phyloP scores from a whole-genome alignment of 1,140 invertebrate species.

The Trichonephila clavata region DNA sequence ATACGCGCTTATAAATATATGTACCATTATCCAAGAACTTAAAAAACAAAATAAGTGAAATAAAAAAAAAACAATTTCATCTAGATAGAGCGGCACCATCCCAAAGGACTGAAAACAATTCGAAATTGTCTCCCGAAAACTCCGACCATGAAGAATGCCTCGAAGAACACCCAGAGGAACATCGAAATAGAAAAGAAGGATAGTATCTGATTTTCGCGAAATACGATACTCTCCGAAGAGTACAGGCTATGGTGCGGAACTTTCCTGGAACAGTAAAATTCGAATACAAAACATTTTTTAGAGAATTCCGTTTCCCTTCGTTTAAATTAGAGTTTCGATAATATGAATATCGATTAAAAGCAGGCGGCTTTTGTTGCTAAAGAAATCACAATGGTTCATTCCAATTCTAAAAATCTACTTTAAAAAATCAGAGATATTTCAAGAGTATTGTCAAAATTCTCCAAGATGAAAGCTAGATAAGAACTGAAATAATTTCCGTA shows the following conservation, averaged over 20 bases:
- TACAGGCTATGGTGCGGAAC: slow-evolving; percentile 32
- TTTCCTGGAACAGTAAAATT: background rate
- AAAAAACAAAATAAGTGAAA: slow-evolving; percentile 28
- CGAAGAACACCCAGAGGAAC: slow-evolving; percentile 23
- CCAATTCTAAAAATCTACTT: background rate
- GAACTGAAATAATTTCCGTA: background rate
- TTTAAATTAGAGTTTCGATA: slow-evolving; percentile 56
- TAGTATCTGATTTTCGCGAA: slow-evolving; percentile 48
- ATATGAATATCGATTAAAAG: slow-evolving; percentile 51
- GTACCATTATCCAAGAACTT: background rate
- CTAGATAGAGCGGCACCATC: background rate
- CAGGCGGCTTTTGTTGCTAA: slow-evolving; percentile 4
- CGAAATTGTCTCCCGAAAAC: slow-evolving; percentile 56
- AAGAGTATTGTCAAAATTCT: background rate
- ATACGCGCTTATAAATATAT: background rate
- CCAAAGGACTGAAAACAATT: slow-evolving; percentile 59
- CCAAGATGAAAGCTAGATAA: background rate
- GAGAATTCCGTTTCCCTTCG: background rate
- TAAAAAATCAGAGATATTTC: background rate
- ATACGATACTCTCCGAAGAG: slow-evolving; percentile 12
- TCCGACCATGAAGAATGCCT: slow-evolving; percentile 52
- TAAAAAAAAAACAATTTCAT: slow-evolving; percentile 22
- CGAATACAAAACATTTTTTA: slow-evolving; percentile 13
- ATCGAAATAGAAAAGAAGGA: background rate
- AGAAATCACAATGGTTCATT: background rate